These are phyloP conservation scores for Drosophila eohydei DNA, from an alignment of 2,888 invertebrate genomes.

Conservation along the genomic window DNA sequence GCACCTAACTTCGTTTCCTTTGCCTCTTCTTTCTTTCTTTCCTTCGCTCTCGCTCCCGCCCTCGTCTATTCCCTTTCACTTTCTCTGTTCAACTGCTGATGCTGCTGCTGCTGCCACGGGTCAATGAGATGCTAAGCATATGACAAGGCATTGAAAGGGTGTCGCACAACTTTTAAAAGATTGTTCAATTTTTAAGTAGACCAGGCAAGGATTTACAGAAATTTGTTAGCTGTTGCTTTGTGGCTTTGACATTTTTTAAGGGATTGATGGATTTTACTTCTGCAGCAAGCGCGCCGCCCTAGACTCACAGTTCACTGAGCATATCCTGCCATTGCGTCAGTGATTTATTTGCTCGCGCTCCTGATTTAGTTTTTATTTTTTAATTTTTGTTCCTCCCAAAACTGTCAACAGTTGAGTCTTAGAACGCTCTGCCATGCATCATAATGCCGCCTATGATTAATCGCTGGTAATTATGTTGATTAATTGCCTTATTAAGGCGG, in stretches of 20 bases:
- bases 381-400: constrained; percentile 43
- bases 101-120: constrained; percentile 65
- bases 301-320: constrained; percentile 62
- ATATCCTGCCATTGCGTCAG: constrained; percentile 42
- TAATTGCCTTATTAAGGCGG: constrained; percentile 78
- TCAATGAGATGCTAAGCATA: constrained; percentile 78
- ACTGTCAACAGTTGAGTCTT: constrained; percentile 64
- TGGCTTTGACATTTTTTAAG: constrained; percentile 71
- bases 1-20: constrained; percentile 29
- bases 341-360: constrained; percentile 72
- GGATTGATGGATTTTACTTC: constrained; percentile 66
- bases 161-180: constrained; percentile 62
- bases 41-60: not conserved
- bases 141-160: constrained; percentile 72
- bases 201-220: constrained; percentile 62
- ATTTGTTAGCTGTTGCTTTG: constrained; percentile 66
- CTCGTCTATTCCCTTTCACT: constrained; percentile 24
- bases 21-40: not conserved
- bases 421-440: constrained; percentile 40
- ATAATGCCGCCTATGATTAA: constrained; percentile 70
- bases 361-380: constrained; percentile 54
- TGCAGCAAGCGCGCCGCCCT: constrained; percentile 15
- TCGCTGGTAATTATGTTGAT: constrained; percentile 80
- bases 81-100: constrained; percentile 28
- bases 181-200: constrained; percentile 70